Percentiles rank a stretch among this genome's conserved stretches.
phyloP scores from a whole-genome alignment of 1,140 invertebrate genomes.

The Brachionus rotundiformis region DNA sequence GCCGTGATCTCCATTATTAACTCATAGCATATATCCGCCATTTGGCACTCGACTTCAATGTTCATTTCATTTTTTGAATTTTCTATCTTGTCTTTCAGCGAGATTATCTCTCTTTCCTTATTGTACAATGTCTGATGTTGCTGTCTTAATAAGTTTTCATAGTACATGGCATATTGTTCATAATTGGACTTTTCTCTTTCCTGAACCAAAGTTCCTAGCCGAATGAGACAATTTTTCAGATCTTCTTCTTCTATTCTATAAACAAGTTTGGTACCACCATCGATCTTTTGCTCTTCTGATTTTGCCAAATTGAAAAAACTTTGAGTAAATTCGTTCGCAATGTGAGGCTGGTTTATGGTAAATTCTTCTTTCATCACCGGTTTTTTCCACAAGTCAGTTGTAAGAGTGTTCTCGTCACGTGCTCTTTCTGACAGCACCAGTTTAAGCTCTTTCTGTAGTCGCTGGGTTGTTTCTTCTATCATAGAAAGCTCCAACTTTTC shows the following conservation, averaged over 20 bases:
- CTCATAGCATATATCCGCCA: constrained; percentile 59
- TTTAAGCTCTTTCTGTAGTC: constrained; percentile 58
- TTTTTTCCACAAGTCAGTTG: constrained; percentile 64
- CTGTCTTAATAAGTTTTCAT: constrained; percentile 60
- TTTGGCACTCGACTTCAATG: constrained; percentile 61
- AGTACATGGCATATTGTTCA: constrained; percentile 63
- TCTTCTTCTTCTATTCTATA: constrained; percentile 56
- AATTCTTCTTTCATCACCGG: constrained; percentile 64
- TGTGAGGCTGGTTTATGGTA: constrained; percentile 59
- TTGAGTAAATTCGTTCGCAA: constrained; percentile 60
- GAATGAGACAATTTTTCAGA: constrained; percentile 57
- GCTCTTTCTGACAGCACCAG: constrained; percentile 60
- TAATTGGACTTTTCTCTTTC: constrained; percentile 60
- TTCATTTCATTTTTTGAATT: constrained; percentile 55
- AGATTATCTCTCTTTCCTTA: constrained; percentile 58
- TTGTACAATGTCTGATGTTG: constrained; percentile 61
- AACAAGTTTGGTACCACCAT: constrained; percentile 52
- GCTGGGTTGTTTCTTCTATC: constrained; percentile 60
- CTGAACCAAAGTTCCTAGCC: constrained; percentile 58
- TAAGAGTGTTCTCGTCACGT: constrained; percentile 59
- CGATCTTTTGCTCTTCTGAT: constrained; percentile 55
- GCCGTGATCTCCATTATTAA: constrained; percentile 62
- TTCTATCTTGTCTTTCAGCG: constrained; percentile 58
- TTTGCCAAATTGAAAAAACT: constrained; percentile 56
- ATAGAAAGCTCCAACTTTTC: constrained; percentile 54